Conservation (phyloP, 1,140 invertebrate species). For the Harpegnathos saltator region DNA sequence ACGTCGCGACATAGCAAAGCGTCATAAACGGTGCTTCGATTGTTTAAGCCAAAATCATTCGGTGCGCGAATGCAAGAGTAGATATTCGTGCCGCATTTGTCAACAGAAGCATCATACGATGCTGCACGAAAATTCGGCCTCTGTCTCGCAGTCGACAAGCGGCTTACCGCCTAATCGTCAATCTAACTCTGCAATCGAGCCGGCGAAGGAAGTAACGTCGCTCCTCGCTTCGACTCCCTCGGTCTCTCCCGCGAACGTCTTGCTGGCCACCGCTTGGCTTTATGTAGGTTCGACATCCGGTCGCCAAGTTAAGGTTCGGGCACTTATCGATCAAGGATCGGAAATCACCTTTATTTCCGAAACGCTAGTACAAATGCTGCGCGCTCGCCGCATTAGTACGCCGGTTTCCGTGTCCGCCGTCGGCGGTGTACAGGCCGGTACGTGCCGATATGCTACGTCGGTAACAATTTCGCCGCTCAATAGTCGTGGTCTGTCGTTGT, state of each 20-base stretch:
- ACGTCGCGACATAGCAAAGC: accelerated
- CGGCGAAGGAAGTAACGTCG: no score
- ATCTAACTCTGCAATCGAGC: no score
- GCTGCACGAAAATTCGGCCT: background rate
- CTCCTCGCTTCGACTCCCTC: no score
- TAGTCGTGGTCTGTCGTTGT: background rate
- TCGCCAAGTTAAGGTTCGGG: background rate
- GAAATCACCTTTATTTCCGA: background rate
- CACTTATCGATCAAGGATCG: background rate
- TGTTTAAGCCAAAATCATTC: background rate
- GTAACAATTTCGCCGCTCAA: background rate
- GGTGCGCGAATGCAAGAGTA: background rate
- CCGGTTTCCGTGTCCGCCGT: background rate
- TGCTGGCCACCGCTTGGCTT: background rate
- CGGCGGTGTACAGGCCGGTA: background rate
- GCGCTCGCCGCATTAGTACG: background rate
- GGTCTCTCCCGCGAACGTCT: no score
- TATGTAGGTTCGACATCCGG: no score
- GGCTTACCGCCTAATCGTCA: no score
- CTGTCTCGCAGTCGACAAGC: background rate
- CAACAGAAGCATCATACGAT: background rate
- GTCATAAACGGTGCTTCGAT: background rate
- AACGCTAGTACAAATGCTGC: background rate
- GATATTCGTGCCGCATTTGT: background rate
- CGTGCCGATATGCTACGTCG: background rate